Percentiles rank a stretch among this genome's conserved stretches.
phyloP scores from a whole-genome alignment of 2,797 vertebrate genomes.

The Melanogrammus aeglefinus region DNA sequence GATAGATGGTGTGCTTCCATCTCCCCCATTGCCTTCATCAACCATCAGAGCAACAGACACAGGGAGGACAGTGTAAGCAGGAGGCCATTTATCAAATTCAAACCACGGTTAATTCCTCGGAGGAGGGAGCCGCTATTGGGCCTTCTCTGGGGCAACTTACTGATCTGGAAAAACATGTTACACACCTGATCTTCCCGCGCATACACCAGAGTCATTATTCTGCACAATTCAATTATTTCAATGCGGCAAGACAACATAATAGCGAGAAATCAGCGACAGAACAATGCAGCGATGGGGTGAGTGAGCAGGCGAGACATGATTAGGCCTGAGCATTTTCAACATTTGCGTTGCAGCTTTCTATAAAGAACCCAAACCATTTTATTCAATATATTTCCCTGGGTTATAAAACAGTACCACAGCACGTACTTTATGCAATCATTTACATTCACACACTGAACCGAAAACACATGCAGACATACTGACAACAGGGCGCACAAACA shows the following conservation, averaged over 20 bases:
- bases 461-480: not conserved
- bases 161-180: not conserved
- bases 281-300: too few relatives aligned
- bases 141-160: not conserved
- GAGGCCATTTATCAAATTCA: too few relatives aligned
- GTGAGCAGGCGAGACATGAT: not conserved
- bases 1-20: not conserved
- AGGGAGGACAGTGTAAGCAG: too few relatives aligned
- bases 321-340: too few relatives aligned
- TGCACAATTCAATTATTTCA: not conserved
- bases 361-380: not conserved
- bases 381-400: too few relatives aligned
- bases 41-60: too few relatives aligned
- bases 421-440: not conserved
- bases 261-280: too few relatives aligned
- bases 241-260: not conserved
- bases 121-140: too few relatives aligned
- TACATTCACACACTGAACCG: not conserved
- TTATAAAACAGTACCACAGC: not conserved
- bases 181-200: not conserved
- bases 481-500: not conserved
- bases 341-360: not conserved
- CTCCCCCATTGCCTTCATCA: too few relatives aligned
- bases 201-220: not conserved
- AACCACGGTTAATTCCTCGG: too few relatives aligned